Conservation (phyloP, 2,113 vertebrate species). For the Aldabrachelys gigantea region DNA sequence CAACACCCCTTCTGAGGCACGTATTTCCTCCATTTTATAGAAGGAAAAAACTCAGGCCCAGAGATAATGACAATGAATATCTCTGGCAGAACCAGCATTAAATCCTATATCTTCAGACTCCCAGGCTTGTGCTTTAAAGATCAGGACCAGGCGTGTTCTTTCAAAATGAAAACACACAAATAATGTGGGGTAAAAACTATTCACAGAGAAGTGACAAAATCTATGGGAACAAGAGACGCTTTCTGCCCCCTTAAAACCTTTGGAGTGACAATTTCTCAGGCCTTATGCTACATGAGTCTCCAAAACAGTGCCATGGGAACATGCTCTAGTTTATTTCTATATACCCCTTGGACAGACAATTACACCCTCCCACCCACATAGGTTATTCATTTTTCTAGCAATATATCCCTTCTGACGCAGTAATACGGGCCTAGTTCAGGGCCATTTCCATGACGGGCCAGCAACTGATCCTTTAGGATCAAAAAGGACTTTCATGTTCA, state of each 20-base stretch:
- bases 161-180: background rate
- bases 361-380: background rate
- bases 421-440: background rate
- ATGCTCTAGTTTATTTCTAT: background rate
- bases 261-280: background rate
- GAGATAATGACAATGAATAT: background rate
- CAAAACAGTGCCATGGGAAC: background rate
- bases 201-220: background rate
- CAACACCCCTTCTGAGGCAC: background rate
- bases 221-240: background rate
- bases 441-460: background rate
- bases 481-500: background rate
- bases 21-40: background rate
- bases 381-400: background rate
- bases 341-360: conserved; percentile 20
- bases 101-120: background rate
- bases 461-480: background rate
- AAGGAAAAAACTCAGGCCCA: background rate
- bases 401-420: background rate
- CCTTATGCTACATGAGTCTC: background rate
- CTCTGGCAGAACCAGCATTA: background rate
- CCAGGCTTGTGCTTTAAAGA: background rate
- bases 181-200: background rate
- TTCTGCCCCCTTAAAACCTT: conserved; percentile 10
- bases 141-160: background rate